A percentile compares a stretch with the other conserved stretches of the same genome.
Conservation (phyloP, 2,113 vertebrate species). For the Madoqua kirkii region DNA sequence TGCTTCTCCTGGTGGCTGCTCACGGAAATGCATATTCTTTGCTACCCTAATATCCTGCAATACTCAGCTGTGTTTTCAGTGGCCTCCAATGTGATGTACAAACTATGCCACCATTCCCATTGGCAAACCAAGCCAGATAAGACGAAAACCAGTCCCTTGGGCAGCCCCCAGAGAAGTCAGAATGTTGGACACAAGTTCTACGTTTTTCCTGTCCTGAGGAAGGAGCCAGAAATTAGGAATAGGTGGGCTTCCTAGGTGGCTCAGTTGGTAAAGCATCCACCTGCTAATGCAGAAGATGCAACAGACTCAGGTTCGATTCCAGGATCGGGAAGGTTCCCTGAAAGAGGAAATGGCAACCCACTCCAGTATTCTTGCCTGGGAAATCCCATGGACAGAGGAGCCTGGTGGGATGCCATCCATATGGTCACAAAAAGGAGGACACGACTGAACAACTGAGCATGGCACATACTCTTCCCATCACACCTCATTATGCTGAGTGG, state of each 20-base stretch:
- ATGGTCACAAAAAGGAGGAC: background rate
- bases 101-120: background rate
- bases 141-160: background rate
- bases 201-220: background rate
- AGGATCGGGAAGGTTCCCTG: background rate
- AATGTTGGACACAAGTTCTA: background rate
- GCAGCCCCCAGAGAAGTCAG: background rate
- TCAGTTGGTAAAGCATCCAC: background rate
- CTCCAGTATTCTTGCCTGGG: background rate
- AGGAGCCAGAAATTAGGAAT: background rate
- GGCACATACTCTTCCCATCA: background rate
- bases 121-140: background rate
- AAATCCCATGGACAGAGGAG: background rate
- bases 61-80: background rate
- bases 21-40: background rate
- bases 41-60: background rate
- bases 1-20: background rate
- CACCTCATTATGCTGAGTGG: background rate
- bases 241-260: background rate
- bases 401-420: background rate
- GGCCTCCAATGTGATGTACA: background rate
- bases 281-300: background rate
- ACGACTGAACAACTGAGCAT: background rate
- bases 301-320: background rate
- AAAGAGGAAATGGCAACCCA: background rate